Conservation (phyloP, 2,888 invertebrate species). For the Drosophila nr. medialis region DNA sequence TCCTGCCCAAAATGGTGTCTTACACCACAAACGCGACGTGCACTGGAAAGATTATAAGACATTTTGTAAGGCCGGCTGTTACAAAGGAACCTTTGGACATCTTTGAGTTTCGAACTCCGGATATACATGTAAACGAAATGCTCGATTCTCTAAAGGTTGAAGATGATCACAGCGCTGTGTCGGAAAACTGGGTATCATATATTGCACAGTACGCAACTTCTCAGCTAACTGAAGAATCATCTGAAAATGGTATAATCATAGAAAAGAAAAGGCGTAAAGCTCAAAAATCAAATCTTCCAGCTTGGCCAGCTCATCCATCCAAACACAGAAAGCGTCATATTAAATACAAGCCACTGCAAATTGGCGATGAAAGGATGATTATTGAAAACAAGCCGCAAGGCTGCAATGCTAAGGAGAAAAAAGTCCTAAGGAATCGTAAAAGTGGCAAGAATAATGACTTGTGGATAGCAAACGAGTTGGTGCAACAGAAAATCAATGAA, state of each 20-base stretch:
- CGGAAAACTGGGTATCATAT: neutral
- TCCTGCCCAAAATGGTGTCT: slow-evolving; percentile 26
- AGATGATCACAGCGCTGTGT: neutral
- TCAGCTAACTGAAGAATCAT: neutral
- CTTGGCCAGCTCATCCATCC: slow-evolving; percentile 44
- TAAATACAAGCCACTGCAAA: slow-evolving; percentile 15
- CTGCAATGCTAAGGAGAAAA: neutral
- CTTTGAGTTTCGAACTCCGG: slow-evolving; percentile 61
- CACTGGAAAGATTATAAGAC: neutral
- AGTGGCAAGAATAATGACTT: neutral
- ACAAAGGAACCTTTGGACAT: slow-evolving; percentile 4
- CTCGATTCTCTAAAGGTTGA: neutral
- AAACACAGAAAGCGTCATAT: slow-evolving; percentile 17
- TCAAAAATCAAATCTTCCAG: slow-evolving; percentile 12
- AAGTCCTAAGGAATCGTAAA: neutral
- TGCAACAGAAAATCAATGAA: slow-evolving; percentile 41
- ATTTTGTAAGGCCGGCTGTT: neutral
- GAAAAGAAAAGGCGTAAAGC: neutral
- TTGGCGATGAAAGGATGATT: neutral
- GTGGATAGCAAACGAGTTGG: slow-evolving; percentile 28
- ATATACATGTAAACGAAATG: slow-evolving; percentile 19
- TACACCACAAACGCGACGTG: neutral
- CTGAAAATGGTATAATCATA: too few relatives aligned
- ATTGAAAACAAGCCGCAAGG: neutral
- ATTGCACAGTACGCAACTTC: neutral